Conservation (phyloP, 2,888 invertebrate genomes). For the Arctia plantaginis region DNA sequence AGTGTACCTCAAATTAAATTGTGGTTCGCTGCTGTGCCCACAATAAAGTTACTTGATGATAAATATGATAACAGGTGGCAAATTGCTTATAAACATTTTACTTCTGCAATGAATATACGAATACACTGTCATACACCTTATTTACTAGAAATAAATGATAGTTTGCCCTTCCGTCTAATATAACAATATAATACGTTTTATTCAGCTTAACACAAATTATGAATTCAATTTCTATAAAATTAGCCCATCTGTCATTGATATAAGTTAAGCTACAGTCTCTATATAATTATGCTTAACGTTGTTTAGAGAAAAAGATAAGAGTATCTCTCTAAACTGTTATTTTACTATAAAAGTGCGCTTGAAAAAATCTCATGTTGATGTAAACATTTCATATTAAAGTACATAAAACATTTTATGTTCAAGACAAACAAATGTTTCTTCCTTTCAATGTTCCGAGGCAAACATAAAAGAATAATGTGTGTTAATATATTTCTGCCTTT, state of each 20-base stretch:
- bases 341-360: neutral
- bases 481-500: slow-evolving; percentile 21
- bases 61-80: neutral
- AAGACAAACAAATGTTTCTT: slow-evolving; percentile 4
- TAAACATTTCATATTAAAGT: neutral
- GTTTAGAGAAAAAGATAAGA: neutral
- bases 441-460: slow-evolving; percentile 5
- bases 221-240: neutral
- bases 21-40: neutral
- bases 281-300: neutral
- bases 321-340: neutral
- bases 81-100: neutral
- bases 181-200: neutral
- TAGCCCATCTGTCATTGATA: neutral
- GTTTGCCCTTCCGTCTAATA: neutral
- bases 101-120: neutral
- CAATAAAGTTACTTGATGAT: neutral
- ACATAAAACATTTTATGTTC: neutral
- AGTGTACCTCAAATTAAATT: slow-evolving; percentile 1
- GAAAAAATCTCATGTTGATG: neutral
- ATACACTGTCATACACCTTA: neutral
- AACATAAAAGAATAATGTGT: slow-evolving; percentile 20
- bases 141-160: neutral
- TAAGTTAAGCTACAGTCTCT: neutral
- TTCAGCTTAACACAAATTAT: neutral